phyloP scores from a whole-genome alignment of 2,888 invertebrate genomes.

The Papilio elwesi region DNA sequence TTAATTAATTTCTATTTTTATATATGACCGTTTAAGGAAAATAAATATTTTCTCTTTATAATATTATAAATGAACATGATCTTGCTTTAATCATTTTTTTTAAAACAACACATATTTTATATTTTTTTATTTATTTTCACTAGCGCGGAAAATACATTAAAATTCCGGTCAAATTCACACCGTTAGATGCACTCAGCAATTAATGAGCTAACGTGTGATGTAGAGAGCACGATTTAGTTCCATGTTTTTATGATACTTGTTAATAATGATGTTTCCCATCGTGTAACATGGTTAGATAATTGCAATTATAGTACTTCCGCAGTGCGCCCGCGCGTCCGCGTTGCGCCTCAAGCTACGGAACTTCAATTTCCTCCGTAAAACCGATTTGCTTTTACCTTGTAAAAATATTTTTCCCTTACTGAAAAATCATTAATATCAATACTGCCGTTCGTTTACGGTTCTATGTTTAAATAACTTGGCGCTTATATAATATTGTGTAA shows the following conservation, averaged over 20 bases:
- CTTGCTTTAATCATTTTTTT: no score
- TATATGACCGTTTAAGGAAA: no score
- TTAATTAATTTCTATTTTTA: no score
- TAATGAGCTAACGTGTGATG: no score
- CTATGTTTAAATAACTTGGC: not conserved
- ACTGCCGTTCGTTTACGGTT: not conserved
- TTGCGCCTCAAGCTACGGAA: conserved; percentile 65
- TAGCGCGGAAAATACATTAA: no score
- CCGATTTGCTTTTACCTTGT: conserved; percentile 70
- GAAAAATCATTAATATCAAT: conserved; percentile 15
- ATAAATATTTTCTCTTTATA: no score
- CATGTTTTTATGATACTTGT: not conserved
- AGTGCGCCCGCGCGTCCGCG: conserved; percentile 57
- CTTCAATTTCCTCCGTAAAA: conserved; percentile 76
- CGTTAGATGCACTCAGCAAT: no score
- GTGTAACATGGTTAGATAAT: conserved; percentile 56
- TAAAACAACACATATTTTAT: no score
- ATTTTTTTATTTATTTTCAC: no score
- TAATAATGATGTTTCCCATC: conserved; percentile 41
- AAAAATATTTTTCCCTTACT: conserved; percentile 17
- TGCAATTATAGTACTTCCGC: conserved; percentile 63
- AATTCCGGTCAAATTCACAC: no score
- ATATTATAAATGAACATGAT: no score
- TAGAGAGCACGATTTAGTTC: not conserved
- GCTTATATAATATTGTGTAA: no score